Percentiles rank a stretch among this genome's conserved stretches.
Evolutionary conservation across 2,797 vertebrate species (phyloP).

Genomic region (Carduelis carduelis): DNA sequence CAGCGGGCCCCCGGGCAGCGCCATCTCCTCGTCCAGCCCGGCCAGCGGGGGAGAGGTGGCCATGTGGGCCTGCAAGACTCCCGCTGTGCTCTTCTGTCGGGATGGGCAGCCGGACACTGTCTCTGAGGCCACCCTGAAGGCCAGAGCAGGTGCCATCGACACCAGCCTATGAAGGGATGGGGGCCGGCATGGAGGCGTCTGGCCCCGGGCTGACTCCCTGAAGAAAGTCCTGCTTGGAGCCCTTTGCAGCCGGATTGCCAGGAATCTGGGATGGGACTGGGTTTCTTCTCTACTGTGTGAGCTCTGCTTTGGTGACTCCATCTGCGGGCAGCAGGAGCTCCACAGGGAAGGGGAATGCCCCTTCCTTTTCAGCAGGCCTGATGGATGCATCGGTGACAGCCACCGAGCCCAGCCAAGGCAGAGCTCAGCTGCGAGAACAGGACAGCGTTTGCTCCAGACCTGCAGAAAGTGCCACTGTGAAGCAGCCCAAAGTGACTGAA

Average conservation of each 20-base stretch:
- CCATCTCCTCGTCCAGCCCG: slow-evolving; percentile 78
- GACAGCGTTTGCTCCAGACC: background rate
- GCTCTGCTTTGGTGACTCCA: background rate
- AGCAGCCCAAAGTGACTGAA: background rate
- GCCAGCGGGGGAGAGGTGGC: slow-evolving; percentile 79
- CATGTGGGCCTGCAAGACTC: slow-evolving; percentile 94
- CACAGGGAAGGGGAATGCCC: background rate
- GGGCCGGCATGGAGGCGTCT: rapidly evolving
- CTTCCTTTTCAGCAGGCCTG: background rate
- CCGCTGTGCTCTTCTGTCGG: slow-evolving; percentile 88
- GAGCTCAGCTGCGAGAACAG: background rate
- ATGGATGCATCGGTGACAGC: background rate
- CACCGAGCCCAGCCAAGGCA: rapidly evolving
- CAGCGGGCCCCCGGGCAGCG: slow-evolving; percentile 66
- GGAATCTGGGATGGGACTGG: rapidly evolving
- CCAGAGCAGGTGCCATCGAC: slow-evolving; percentile 75
- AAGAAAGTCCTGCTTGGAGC: background rate
- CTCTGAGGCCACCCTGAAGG: slow-evolving; percentile 48
- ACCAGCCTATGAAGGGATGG: slow-evolving; percentile 81
- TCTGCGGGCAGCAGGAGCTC: rapidly evolving
- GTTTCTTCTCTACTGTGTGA: background rate
- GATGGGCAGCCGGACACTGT: slow-evolving; percentile 78
- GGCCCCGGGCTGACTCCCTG: rapidly evolving
- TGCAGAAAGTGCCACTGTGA: slow-evolving; percentile 2
- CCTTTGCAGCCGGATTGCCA: background rate